A percentile compares a stretch with the other conserved stretches of the same genome.
These are phyloP conservation scores for Eristalis pertinax DNA, from an alignment of 2,888 invertebrate genomes.

Conservation along the genomic window DNA sequence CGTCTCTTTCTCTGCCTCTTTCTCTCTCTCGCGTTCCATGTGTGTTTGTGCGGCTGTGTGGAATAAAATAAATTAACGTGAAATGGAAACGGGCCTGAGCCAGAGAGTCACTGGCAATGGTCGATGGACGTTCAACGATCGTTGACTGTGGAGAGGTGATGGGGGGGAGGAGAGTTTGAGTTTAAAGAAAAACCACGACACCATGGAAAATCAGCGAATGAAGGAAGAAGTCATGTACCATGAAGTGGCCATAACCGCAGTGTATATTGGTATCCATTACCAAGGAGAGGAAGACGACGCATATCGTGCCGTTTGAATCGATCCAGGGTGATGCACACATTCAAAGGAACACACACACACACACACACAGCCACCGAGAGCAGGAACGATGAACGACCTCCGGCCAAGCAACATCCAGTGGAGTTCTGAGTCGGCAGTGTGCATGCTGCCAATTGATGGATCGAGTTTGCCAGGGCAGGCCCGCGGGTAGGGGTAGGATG, in stretches of 20 bases:
- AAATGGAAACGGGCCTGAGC: conserved; percentile 52
- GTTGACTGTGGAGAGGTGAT: not conserved
- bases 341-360: not conserved
- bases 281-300: conserved; percentile 48
- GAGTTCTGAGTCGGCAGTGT: not conserved
- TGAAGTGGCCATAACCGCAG: conserved; percentile 69
- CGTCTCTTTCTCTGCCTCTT: not conserved
- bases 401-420: not conserved
- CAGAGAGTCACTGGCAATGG: not conserved
- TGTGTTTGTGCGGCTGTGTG: too few species aligned
- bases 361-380: not conserved
- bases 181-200: conserved; percentile 31
- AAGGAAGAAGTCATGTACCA: conserved; percentile 59
- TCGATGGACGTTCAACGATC: not conserved
- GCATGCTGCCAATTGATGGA: not conserved
- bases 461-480: not conserved
- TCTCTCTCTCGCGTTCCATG: not conserved
- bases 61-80: conserved; percentile 70
- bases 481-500: not conserved
- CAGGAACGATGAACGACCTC: conserved; percentile 61
- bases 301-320: conserved; percentile 67
- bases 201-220: conserved; percentile 64
- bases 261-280: conserved; percentile 67
- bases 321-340: conserved; percentile 53
- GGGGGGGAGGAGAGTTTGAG: not conserved